phyloP scores from a whole-genome alignment of 2,888 invertebrate species.

The Mactromeris polynyma region DNA sequence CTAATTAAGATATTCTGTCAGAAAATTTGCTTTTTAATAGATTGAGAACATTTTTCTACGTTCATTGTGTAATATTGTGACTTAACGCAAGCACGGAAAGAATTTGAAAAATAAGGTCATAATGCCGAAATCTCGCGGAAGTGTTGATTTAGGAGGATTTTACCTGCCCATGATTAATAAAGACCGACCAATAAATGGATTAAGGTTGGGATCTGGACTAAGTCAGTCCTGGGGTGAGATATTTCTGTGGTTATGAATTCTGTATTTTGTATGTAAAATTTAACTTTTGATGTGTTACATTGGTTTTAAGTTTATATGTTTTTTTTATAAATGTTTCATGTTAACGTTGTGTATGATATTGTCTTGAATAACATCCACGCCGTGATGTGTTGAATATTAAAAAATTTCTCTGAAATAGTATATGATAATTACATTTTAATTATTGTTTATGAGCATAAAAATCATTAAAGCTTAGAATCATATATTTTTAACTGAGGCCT shows the following conservation, averaged over 20 bases:
- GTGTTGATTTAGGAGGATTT: slow-evolving; percentile 48
- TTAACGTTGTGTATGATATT: not conserved
- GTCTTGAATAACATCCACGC: too few relatives aligned
- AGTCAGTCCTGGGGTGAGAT: slow-evolving; percentile 64
- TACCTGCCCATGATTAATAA: slow-evolving; percentile 71
- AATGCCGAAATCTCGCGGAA: slow-evolving; percentile 57
- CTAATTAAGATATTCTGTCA: not conserved
- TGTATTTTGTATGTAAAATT: not conserved
- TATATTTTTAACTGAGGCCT: too few relatives aligned
- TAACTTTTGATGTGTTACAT: not conserved
- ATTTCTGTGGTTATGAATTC: not conserved
- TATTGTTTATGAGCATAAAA: too few relatives aligned
- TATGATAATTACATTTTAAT: too few relatives aligned
- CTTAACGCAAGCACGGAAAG: not conserved
- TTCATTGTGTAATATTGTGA: not conserved
- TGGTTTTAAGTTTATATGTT: not conserved
- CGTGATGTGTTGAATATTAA: not conserved
- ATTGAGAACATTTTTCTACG: too few relatives aligned
- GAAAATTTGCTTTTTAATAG: not conserved
- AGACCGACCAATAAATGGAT: slow-evolving; percentile 65
- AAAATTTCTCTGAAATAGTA: too few relatives aligned
- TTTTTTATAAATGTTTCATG: not conserved
- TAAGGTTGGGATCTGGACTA: slow-evolving; percentile 49
- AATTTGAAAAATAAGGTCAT: not conserved
- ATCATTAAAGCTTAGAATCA: too few relatives aligned